These are phyloP conservation scores for Napeogenes inachia DNA, from an alignment of 2,888 invertebrate genomes.

Conservation along the genomic window DNA sequence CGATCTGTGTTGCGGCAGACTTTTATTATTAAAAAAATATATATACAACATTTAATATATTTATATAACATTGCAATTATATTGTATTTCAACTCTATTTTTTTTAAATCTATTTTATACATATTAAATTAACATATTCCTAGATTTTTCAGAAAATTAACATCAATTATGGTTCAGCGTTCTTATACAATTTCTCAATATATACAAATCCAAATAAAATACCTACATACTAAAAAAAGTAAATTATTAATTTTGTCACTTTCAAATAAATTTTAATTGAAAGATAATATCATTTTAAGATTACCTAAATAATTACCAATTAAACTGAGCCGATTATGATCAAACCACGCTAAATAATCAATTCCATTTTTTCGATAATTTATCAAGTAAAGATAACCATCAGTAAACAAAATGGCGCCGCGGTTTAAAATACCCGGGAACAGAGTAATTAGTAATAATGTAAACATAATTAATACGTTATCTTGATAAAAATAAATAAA, in stretches of 20 bases:
- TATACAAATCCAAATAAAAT: not conserved
- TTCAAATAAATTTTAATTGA: constrained; percentile 29
- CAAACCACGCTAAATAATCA: constrained; percentile 59
- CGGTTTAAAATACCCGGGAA: constrained; percentile 51
- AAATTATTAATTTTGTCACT: constrained; percentile 6
- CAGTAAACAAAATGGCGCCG: constrained; percentile 53
- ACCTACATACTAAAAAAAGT: not conserved
- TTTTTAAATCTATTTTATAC: too few relatives aligned
- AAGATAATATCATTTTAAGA: constrained; percentile 39
- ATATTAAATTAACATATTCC: too few relatives aligned
- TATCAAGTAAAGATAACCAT: constrained; percentile 63
- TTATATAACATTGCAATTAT: not conserved
- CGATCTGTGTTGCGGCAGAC: constrained; percentile 41
- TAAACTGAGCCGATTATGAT: constrained; percentile 59
- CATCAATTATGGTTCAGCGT: too few relatives aligned
- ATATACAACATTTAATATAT: not conserved
- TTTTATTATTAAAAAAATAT: constrained; percentile 22
- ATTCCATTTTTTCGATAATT: constrained; percentile 68
- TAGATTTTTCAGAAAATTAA: too few relatives aligned
- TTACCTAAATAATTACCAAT: constrained; percentile 62
- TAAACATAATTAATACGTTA: not conserved
- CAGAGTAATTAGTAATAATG: constrained; percentile 40
- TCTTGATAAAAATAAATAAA: not conserved
- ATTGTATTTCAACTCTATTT: too few relatives aligned
- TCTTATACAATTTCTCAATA: too few relatives aligned